phyloP scores from a whole-genome alignment of 2,797 vertebrate species.

The Coregonus ussuriensis region DNA sequence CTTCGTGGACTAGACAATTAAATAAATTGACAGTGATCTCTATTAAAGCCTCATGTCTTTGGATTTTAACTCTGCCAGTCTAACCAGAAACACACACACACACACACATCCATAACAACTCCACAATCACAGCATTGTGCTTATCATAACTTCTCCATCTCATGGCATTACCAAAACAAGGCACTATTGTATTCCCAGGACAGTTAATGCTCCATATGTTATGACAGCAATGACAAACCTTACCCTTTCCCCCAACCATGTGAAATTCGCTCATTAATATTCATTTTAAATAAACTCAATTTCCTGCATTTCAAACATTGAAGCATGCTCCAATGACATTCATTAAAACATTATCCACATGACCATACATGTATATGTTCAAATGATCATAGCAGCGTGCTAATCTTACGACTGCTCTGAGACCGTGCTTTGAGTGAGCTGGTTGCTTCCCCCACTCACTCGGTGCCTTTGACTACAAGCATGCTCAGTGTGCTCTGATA shows the following conservation, averaged over 20 bases:
- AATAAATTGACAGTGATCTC: neutral
- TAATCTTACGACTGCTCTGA: constrained; percentile 44
- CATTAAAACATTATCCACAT: constrained; percentile 40
- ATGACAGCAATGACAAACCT: constrained; percentile 38
- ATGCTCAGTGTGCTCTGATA: constrained; percentile 52
- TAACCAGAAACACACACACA: neutral
- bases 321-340: neutral
- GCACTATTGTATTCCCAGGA: neutral
- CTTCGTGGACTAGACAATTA: neutral
- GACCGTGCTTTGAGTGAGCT: constrained; percentile 59
- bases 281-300: neutral
- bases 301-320: neutral
- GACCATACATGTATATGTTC: constrained; percentile 69
- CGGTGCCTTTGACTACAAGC: constrained; percentile 40
- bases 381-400: constrained; percentile 53
- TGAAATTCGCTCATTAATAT: constrained; percentile 38
- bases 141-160: neutral
- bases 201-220: neutral
- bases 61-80: neutral
- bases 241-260: constrained; percentile 61
- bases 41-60: neutral
- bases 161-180: constrained; percentile 42
- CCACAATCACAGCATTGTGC: neutral
- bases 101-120: neutral
- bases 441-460: constrained; percentile 45